Conservation (phyloP, 2,797 vertebrate genomes). For the Natrix natrix region DNA sequence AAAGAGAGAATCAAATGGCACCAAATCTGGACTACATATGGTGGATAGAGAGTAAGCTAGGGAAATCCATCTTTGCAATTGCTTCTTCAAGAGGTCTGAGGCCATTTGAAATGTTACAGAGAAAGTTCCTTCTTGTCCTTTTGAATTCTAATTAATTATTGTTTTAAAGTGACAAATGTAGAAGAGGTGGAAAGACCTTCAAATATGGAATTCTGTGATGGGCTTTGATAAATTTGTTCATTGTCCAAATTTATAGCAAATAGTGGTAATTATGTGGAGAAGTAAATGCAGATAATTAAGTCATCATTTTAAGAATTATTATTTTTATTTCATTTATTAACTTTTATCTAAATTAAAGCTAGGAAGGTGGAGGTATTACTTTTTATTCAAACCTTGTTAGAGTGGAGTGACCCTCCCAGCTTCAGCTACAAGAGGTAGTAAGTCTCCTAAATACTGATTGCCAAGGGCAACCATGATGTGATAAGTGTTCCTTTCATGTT, state of each 20-base stretch:
- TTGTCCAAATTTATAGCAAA: not conserved
- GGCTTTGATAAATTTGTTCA: not conserved
- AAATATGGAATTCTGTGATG: not conserved
- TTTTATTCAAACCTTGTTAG: not conserved
- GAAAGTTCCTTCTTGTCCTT: not conserved
- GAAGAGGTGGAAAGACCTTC: not conserved
- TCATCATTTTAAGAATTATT: not conserved
- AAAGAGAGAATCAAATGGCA: not conserved
- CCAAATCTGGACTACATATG: not conserved
- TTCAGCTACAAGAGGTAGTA: not conserved
- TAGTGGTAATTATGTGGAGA: not conserved
- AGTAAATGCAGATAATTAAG: not conserved
- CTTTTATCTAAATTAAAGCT: not conserved
- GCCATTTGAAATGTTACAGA: not conserved
- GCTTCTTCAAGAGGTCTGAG: not conserved
- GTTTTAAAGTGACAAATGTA: not conserved
- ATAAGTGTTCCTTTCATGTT: not conserved
- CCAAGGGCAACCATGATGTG: not conserved
- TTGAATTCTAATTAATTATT: not conserved
- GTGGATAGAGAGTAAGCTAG: not conserved
- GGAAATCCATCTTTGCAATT: not conserved
- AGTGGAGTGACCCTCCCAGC: not conserved
- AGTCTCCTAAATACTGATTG: not conserved
- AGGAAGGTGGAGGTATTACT: not conserved
- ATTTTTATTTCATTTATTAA: not conserved